Base-by-base conservation (phyloP, 2,797 vertebrate genomes). In the Propithecus deckenii region DNA sequence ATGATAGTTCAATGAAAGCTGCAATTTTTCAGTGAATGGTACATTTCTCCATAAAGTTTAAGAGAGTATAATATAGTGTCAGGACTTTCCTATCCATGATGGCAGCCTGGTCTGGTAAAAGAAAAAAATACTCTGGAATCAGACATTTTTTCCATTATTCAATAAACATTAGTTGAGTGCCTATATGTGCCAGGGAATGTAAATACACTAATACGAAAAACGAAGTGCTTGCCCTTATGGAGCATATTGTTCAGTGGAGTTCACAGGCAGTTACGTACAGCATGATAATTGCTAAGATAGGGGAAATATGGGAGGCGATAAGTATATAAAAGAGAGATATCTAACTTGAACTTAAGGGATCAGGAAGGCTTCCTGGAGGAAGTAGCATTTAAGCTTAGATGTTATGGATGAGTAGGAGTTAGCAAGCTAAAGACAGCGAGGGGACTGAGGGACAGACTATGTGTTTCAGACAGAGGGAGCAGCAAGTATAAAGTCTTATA, bases 1-100 rank as follows among this genome's bases (percentile, higher is more conserved):
- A 94, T 79, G 50, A 65, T 50, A 94, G 46, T 81, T 86, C 61
- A 94, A 63, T 74, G 48, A 96, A 93, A 96, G 48, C 25, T 95
- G 46, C 30, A 91, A 63, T 79, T 91, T 96, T 86, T 86, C n/a
- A 86, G 52, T 85, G n/a, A 91, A 72, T n/a, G 69, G 32, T 91
- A 86, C 48, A n/a, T 85, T 94, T 95, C 72, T 50, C 30, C 35
- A 76, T 79, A 90, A 94, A 79, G 43, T 91, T 91, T 74, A 94
- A 87, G 41, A 78, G 18, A 79, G 5, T 72, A 59, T 41, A 90
- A 61, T 61, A 55, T 35, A 78, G n/a, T 74, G 28, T 91, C 32
- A 92, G 71, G 43, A 89, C 2, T 20, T 94, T 48, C 63, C n/a
- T 94, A 35, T 96, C 89, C 41, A 48, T 67, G 41, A 87, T 81